Evolutionary conservation across 2,113 vertebrate genomes (phyloP).

Genomic region (Toxotes jaculatrix): DNA sequence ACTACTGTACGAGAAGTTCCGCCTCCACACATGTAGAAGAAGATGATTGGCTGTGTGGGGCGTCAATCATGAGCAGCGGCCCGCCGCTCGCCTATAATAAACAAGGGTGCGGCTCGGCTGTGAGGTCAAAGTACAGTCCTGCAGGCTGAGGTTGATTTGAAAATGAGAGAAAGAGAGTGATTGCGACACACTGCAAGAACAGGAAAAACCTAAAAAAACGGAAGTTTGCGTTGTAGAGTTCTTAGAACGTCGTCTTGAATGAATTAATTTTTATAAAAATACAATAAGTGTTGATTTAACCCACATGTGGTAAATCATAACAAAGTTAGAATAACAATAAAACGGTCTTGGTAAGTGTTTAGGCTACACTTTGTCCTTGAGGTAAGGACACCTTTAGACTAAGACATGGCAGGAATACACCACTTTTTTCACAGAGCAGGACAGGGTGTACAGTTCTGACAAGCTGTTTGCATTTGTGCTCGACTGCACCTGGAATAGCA

Average conservation of each 20-base stretch:
- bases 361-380: slow-evolving; percentile 7
- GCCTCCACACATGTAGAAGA: slow-evolving; percentile 13
- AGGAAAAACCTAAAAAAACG: not conserved
- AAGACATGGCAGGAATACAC: not conserved
- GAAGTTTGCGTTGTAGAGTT: not conserved
- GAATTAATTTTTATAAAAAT: not conserved
- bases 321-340: too few species aligned
- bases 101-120: slow-evolving; percentile 55
- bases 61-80: slow-evolving; percentile 19
- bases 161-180: not conserved
- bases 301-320: not conserved
- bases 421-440: too few species aligned
- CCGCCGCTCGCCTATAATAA: slow-evolving; percentile 24
- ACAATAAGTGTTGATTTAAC: not conserved
- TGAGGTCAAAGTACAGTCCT: slow-evolving; percentile 32
- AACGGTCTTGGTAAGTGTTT: not conserved
- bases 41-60: slow-evolving; percentile 48
- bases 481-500: too few species aligned
- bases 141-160: not conserved
- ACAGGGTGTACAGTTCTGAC: too few species aligned
- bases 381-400: slow-evolving; percentile 4
- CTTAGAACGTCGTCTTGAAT: not conserved
- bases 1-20: slow-evolving; percentile 60
- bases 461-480: not conserved
- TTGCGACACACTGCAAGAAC: not conserved